Evolutionary conservation across 2,113 vertebrate genomes (phyloP), one percentile per base, ranked within the genome.

Genomic region (Amazona vittata): DNA sequence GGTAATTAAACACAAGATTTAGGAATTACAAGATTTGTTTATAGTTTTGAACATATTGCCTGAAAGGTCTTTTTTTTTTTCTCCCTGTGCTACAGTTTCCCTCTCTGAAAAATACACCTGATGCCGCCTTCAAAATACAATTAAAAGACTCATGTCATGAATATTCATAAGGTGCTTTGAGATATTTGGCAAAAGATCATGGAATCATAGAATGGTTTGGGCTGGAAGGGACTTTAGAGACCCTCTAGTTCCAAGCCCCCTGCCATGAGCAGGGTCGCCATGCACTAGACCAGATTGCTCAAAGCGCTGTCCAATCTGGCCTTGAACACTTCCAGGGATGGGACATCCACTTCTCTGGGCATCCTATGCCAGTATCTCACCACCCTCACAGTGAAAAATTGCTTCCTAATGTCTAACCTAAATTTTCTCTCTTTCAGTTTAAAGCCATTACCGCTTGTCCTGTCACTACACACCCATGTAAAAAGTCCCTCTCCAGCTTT

Each of bases 1-100:
- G 43, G 21, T 86, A 96, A 94, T 90, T 94, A 95, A 93, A 68
- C 19, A 60, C 10, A 84, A 83, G 50, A 64, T 64, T 92, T 84
- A 64, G 65, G 35, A 91, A 90, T 84, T 47, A 47, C 15, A 89
- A 86, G 18, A 65, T 75, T 83, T 71, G 19, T 55, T 92, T 86
- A 46, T 74, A n/a, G 10, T 77, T 86, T 78, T 64, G 33, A 92
- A 35, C 29, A n/a, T 81, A 33, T 35, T 95, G 44, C 31, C 69
- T 76, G 26, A 78, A 94, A 81, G 20, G 20, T 86, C 10, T 71
- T 43, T 22, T 17, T 13, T 47, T 65, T 7, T 43, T 67, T 59
- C 39, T 62, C 35, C 3, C n/a, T 75, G 3, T 83, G 11, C 31
- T 90, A 31, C 31, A 37, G 26, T 70, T 91, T 84, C 2, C 9